These are phyloP conservation scores for Phalanger gymnotis DNA, from an alignment of 2,797 vertebrate genomes.

Conservation along the genomic window DNA sequence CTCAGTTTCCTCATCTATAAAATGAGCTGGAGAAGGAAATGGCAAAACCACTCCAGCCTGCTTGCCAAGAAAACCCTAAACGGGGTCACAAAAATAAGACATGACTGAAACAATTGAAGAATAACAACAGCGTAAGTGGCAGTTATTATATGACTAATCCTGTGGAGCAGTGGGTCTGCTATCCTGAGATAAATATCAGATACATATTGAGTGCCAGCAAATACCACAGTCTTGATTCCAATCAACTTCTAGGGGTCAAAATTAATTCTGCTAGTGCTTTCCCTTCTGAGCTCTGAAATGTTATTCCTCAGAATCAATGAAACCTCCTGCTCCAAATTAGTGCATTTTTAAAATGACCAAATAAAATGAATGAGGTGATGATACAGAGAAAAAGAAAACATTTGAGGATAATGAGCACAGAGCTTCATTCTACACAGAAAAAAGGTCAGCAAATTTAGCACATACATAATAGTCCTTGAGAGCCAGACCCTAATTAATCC, in stretches of 20 bases:
- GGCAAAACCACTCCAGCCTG: background rate
- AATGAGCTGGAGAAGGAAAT: background rate
- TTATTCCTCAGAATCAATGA: constrained; percentile 58
- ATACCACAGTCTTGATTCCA: constrained; percentile 31
- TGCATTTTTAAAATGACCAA: constrained; percentile 76
- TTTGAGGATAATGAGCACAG: constrained; percentile 79
- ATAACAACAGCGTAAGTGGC: background rate
- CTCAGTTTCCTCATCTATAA: background rate
- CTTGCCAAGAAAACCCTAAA: background rate
- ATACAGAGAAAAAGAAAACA: constrained; percentile 81
- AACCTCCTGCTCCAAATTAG: constrained; percentile 64
- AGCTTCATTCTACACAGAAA: constrained; percentile 64
- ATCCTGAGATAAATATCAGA: constrained; percentile 26
- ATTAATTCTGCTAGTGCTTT: constrained; percentile 33
- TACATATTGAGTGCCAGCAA: background rate
- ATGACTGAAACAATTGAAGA: background rate
- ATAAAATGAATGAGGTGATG: constrained; percentile 81
- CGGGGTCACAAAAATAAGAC: background rate
- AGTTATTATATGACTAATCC: background rate
- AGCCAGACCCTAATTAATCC: constrained; percentile 77
- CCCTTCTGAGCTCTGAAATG: constrained; percentile 34
- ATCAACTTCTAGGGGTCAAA: background rate
- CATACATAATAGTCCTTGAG: constrained; percentile 65
- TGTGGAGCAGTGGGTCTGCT: background rate
- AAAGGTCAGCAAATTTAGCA: constrained; percentile 80